Evolutionary conservation across 2,113 vertebrate species (phyloP).

Genomic region (Nesogale talazaci): DNA sequence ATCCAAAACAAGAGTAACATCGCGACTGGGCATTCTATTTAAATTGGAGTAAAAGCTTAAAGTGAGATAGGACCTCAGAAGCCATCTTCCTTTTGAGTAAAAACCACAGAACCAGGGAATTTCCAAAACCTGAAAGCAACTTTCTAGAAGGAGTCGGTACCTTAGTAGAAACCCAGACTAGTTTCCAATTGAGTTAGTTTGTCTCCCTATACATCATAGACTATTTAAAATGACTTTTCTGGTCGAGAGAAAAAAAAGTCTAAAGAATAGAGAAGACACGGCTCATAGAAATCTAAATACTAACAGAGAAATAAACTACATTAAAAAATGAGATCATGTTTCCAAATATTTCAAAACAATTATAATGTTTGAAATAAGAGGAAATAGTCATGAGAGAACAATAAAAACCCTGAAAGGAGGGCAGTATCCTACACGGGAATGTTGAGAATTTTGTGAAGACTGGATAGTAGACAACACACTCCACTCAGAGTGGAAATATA

Average conservation of each 20-base stretch:
- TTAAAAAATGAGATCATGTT: not conserved
- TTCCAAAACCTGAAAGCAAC: not conserved
- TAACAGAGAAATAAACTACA: conserved; percentile 7
- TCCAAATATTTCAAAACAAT: not conserved
- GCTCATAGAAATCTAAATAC: not conserved
- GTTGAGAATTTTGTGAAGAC: not conserved
- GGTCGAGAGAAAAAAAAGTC: not conserved
- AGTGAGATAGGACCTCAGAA: not conserved
- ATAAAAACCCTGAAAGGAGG: not conserved
- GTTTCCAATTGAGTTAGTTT: not conserved
- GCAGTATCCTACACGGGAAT: fast-evolving
- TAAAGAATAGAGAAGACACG: not conserved
- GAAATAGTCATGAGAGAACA: not conserved
- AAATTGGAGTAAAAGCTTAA: not conserved
- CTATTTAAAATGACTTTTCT: conserved; percentile 4
- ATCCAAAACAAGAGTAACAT: too few species aligned
- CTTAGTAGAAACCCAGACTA: not conserved
- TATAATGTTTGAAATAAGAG: not conserved
- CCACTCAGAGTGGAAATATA: not conserved
- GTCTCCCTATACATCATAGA: not conserved
- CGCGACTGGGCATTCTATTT: not conserved
- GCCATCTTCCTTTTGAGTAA: not conserved
- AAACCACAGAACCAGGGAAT: not conserved
- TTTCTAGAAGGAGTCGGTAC: not conserved
- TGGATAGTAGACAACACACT: not conserved